These are phyloP conservation scores for Mythimna ferrago DNA, from an alignment of 2,888 invertebrate genomes.

Conservation along the genomic window DNA sequence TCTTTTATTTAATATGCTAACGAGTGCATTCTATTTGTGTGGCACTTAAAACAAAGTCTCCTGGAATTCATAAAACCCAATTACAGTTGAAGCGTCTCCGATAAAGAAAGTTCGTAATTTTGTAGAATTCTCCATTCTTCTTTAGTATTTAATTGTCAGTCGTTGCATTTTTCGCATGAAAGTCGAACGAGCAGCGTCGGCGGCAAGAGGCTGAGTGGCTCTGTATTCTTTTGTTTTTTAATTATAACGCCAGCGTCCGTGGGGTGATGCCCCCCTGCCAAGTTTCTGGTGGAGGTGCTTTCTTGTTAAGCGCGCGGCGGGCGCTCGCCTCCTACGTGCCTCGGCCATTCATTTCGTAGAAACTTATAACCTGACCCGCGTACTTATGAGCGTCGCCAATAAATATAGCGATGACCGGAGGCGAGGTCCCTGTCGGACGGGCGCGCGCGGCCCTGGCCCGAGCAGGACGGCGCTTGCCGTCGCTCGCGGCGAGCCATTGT, in stretches of 20 bases:
- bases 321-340: slow-evolving; percentile 89
- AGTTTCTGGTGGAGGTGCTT: slow-evolving; percentile 88
- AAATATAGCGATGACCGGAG: slow-evolving; percentile 90
- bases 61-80: slow-evolving; percentile 65
- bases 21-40: slow-evolving; percentile 53
- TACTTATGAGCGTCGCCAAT: slow-evolving; percentile 91
- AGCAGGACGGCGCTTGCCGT: slow-evolving; percentile 82
- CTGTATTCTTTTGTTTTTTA: slow-evolving; percentile 91
- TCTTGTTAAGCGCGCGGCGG: slow-evolving; percentile 86
- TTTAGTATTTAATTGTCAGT: slow-evolving; percentile 78
- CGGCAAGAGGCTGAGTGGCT: slow-evolving; percentile 87
- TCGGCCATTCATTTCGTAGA: slow-evolving; percentile 89
- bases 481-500: slow-evolving; percentile 87
- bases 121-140: slow-evolving; percentile 66
- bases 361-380: slow-evolving; percentile 91
- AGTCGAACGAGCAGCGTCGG: slow-evolving; percentile 80
- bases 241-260: slow-evolving; percentile 87
- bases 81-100: slow-evolving; percentile 60
- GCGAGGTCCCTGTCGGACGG: slow-evolving; percentile 82
- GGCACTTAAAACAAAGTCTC: slow-evolving; percentile 51
- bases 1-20: slow-evolving; percentile 40
- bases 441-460: slow-evolving; percentile 65
- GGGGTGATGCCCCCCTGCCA: slow-evolving; percentile 82
- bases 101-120: slow-evolving; percentile 67
- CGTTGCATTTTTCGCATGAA: slow-evolving; percentile 87